phyloP scores from a whole-genome alignment of 1,140 invertebrate genomes.

The Drosophila elegans region DNA sequence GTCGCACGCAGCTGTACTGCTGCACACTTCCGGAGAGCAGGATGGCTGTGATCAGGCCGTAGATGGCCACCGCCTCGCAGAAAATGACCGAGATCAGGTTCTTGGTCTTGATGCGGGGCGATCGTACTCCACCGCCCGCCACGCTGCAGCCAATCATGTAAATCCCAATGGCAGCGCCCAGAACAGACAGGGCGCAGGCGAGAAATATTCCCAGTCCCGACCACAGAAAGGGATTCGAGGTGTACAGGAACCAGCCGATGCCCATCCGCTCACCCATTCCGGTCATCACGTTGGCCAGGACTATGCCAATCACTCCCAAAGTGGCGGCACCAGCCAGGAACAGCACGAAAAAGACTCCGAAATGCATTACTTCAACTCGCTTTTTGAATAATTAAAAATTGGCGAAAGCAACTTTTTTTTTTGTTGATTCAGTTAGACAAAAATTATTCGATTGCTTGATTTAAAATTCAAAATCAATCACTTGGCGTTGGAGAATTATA shows the following conservation, averaged over 20 bases:
- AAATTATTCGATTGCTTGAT: neutral
- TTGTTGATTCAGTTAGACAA: no score
- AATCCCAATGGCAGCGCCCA: conserved; percentile 98
- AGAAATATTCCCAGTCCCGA: conserved; percentile 95
- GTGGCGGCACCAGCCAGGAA: conserved; percentile 83
- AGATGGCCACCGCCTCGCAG: conserved; percentile 99
- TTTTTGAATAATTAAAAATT: no score
- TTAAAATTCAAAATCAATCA: neutral
- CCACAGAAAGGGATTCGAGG: conserved; percentile 97
- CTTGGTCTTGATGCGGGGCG: conserved; percentile 99
- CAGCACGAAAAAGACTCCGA: conserved; percentile 8
- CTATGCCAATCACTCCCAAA: conserved; percentile 84
- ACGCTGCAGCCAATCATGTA: conserved; percentile 98
- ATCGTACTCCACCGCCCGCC: conserved; percentile 98
- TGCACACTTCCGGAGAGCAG: conserved; percentile 94
- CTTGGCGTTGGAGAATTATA: no score
- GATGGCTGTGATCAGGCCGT: conserved; percentile 99
- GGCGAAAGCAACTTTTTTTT: neutral
- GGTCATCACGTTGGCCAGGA: conserved; percentile 92
- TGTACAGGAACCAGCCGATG: conserved; percentile 94
- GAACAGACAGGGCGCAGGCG: conserved; percentile 96
- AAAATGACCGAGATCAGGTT: conserved; percentile 99
- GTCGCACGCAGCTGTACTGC: conserved; percentile 79
- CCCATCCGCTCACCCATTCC: conserved; percentile 94
- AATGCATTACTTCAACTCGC: conserved; percentile 32